Base-by-base conservation (phyloP, 1,140 invertebrate species). In the Hycleus cichorii region DNA sequence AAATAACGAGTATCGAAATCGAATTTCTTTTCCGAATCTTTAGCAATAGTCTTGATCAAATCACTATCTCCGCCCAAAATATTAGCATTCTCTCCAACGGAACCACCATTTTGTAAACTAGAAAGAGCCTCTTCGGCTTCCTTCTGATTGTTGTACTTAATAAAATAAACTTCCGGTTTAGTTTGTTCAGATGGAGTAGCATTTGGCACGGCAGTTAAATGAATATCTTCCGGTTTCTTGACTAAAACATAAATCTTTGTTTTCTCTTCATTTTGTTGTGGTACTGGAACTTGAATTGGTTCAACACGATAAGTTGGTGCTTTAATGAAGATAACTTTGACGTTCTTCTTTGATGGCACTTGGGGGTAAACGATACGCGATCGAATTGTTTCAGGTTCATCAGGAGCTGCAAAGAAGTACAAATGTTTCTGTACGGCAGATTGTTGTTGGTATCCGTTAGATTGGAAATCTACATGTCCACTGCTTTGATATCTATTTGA, bases 301-400 rank as follows among this genome's bases (percentile, higher is more conserved):
- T 85, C 85, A 4, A 85, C 87, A 10, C 86, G 86, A 52, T 87
- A 85, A 3, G 85, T 87, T 44, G 89, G 88, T 1, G 89, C 88
- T 50, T 91, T 90, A 70, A 91, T 91, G 77, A 92, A 91, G 25
- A 91, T 86, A 62, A 91, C 90, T 73, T 90, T 90, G 80, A 90
- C 90, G 69, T 91, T 88, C 66, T 91, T 91, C 69, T 90, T 88
- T 5, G 88, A 87, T n/a, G 61, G 74, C 65, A 72, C 75, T 63
- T 65, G 74, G 1, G 77, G 74, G 42, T 82, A 78, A 39, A 72
- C 80, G 74, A 80, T 81, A 66, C 80, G 82, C 3, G 85, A 81
- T 4, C 80, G 75, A 44, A 82, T 74, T 69, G 82, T 80, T 59
- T 79, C 76, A 51, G 78, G 78, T 76, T 76, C 82, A 77, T 73